phyloP scores from a whole-genome alignment of 1,140 invertebrate genomes.

The Stegodyphus dumicola region DNA sequence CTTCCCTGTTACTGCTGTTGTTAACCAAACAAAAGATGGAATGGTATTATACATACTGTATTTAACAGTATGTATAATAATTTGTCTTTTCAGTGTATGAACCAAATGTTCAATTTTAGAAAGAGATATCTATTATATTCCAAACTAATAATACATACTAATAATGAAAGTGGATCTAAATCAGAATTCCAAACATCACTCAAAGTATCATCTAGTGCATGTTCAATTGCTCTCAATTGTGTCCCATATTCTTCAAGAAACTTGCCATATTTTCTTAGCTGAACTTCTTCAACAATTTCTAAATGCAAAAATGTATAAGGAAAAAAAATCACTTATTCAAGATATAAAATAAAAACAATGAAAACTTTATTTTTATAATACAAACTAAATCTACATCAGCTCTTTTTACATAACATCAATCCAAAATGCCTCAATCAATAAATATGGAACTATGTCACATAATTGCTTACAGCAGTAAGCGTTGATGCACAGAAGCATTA shows the following conservation, averaged over 20 bases:
- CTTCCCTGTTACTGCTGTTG: no score
- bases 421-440: no score
- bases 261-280: constrained; percentile 77
- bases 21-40: no score
- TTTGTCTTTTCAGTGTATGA: no score
- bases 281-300: constrained; percentile 75
- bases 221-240: constrained; percentile 71
- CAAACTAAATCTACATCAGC: no score
- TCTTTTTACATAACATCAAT: no score
- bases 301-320: constrained; percentile 24
- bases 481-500: no score
- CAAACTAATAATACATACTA: constrained; percentile 69
- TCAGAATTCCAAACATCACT: constrained; percentile 71
- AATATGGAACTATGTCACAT: no score
- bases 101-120: no score
- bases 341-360: constrained; percentile 5
- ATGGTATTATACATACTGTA: no score
- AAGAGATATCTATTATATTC: background rate
- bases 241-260: constrained; percentile 78
- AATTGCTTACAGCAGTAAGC: no score
- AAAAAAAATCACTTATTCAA: background rate
- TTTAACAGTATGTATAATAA: no score
- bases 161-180: constrained; percentile 74
- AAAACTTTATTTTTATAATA: background rate
- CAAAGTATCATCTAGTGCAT: constrained; percentile 70